Conservation (phyloP, 2,888 invertebrate species). For the Julus scandinavius region DNA sequence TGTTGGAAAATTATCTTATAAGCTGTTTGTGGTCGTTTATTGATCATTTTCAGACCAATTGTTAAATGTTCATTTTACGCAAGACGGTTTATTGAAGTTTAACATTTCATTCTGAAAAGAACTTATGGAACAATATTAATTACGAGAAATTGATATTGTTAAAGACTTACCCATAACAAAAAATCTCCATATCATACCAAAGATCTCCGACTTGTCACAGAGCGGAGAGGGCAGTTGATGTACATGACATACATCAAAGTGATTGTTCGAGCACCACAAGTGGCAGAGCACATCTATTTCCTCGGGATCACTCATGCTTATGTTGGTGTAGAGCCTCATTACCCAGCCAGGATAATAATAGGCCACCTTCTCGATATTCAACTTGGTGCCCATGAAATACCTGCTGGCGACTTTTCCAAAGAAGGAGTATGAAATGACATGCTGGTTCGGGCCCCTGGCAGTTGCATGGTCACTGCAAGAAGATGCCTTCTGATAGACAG, state of each 20-base stretch:
- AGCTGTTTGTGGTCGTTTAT: too few relatives aligned
- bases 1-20: too few relatives aligned
- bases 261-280: constrained; percentile 54
- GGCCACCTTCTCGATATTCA: constrained; percentile 4
- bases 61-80: too few relatives aligned
- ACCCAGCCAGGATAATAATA: constrained; percentile 58
- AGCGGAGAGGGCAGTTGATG: constrained; percentile 27
- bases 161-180: constrained; percentile 51
- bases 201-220: background rate
- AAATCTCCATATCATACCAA: constrained; percentile 54
- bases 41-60: too few relatives aligned
- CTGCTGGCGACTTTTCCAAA: background rate
- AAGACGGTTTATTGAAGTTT: too few relatives aligned
- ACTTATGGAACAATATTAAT: too few relatives aligned
- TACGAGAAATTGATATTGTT: too few relatives aligned
- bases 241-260: constrained; percentile 58
- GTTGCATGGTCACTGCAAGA: constrained; percentile 47
- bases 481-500: background rate
- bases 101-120: too few relatives aligned
- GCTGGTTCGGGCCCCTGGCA: constrained; percentile 39
- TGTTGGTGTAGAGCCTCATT: constrained; percentile 59
- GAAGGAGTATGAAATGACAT: constrained; percentile 48
- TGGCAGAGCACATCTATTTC: constrained; percentile 52
- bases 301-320: background rate
- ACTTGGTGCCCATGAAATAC: constrained; percentile 39